Percentiles rank a stretch among this genome's conserved stretches.
Evolutionary conservation across 30 jellyfish, hydroid and myxozoan genomes (phyloP).

Genomic region (Cassiopea xamachana): DNA sequence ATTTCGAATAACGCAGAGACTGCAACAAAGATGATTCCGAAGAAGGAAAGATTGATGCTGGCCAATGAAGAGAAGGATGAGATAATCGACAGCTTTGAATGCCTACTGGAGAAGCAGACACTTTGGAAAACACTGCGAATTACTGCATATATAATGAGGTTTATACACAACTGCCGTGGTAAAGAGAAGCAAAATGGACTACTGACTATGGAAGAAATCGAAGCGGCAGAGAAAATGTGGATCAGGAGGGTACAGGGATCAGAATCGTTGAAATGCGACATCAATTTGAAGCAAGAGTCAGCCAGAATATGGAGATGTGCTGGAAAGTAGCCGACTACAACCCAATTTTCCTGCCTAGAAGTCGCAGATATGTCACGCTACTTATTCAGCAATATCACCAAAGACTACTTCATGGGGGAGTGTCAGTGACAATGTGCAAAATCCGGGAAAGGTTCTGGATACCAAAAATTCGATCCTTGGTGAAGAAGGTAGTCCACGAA

Average conservation of each 20-base stretch:
- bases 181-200: slow-evolving; percentile 21
- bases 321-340: no score
- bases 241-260: neutral
- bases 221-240: slow-evolving; percentile 12
- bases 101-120: slow-evolving; percentile 8
- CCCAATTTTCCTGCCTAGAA: no score
- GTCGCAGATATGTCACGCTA: no score
- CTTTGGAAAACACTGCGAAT: slow-evolving; percentile 33
- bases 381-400: no score
- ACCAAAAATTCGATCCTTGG: no score
- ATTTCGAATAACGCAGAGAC: slow-evolving; percentile 8
- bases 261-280: no score
- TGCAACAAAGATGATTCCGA: slow-evolving; percentile 18
- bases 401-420: no score
- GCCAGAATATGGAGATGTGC: no score
- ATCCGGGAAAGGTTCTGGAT: no score
- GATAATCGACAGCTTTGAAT: slow-evolving; percentile 12
- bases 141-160: slow-evolving; percentile 23
- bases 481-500: no score
- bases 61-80: neutral
- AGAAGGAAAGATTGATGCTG: neutral
- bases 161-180: slow-evolving; percentile 42
- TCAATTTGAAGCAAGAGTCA: no score
- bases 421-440: no score
- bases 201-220: slow-evolving; percentile 40